Percentiles rank a stretch among this genome's conserved stretches.
phyloP scores from a whole-genome alignment of 2,888 invertebrate genomes.

The Melolontha melolontha region DNA sequence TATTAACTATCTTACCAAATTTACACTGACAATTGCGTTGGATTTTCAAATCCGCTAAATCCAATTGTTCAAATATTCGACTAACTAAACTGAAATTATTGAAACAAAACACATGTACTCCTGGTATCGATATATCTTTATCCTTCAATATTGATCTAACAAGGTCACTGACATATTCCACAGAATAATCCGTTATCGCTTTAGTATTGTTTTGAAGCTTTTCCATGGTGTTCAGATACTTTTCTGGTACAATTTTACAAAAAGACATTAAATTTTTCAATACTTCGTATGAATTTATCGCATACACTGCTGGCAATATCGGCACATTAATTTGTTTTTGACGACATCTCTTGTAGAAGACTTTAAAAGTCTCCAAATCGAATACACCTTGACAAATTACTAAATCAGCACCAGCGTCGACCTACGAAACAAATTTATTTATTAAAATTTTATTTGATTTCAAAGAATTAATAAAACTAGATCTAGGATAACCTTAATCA shows the following conservation, averaged over 20 bases:
- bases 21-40: neutral
- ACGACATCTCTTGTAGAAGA: conserved; percentile 76
- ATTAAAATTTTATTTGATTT: too few species aligned
- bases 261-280: conserved; percentile 71
- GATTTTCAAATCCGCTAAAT: conserved; percentile 33
- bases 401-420: conserved; percentile 82
- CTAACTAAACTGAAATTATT: conserved; percentile 60
- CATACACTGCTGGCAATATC: conserved; percentile 84
- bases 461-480: too few species aligned
- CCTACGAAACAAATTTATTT: conserved; percentile 64
- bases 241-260: conserved; percentile 75
- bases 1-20: too few species aligned
- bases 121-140: conserved; percentile 62
- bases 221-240: conserved; percentile 70
- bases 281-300: conserved; percentile 72
- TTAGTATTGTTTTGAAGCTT: conserved; percentile 72
- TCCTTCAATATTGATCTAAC: conserved; percentile 66
- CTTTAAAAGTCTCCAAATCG: conserved; percentile 72
- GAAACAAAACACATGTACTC: conserved; percentile 72
- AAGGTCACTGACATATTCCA: conserved; percentile 68
- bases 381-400: conserved; percentile 91
- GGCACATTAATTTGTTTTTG: conserved; percentile 77
- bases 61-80: conserved; percentile 34
- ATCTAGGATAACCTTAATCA: too few species aligned
- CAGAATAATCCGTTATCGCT: conserved; percentile 71